phyloP scores from a whole-genome alignment of 64 coral and sea anemone genomes.

The Montipora cactus region DNA sequence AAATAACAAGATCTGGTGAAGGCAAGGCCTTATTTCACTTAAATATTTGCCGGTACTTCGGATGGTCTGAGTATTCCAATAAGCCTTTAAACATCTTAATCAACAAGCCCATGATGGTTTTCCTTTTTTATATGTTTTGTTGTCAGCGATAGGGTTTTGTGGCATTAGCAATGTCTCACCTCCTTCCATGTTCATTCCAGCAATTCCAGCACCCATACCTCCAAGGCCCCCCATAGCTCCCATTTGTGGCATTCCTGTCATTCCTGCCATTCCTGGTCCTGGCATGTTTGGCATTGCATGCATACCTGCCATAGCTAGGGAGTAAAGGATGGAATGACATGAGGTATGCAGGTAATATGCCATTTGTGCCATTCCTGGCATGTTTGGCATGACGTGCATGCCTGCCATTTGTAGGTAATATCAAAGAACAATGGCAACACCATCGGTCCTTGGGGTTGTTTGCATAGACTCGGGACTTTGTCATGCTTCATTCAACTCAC shows the following conservation, averaged over 20 bases:
- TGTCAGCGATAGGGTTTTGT: not conserved
- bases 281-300: not conserved
- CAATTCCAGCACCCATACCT: slow-evolving; percentile 39
- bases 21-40: not conserved
- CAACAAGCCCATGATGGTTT: no score
- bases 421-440: no score
- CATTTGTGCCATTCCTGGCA: no score
- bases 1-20: not conserved
- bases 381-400: no score
- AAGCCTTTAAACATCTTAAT: no score
- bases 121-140: no score
- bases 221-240: slow-evolving; percentile 30
- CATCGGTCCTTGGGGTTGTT: no score
- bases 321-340: not conserved
- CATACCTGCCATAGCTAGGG: slow-evolving; percentile 4
- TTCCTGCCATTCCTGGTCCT: not conserved
- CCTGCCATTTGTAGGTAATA: no score
- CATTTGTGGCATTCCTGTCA: slow-evolving; percentile 33
- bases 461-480: no score
- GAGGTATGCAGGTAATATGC: no score
- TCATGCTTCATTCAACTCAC: no score
- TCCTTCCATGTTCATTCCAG: slow-evolving; percentile 57
- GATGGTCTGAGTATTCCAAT: no score
- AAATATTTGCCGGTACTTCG: not conserved
- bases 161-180: not conserved